Percentiles rank a stretch among this genome's conserved stretches.
phyloP scores from a whole-genome alignment of 2,888 invertebrate genomes.

The Ptilodon capucinus region DNA sequence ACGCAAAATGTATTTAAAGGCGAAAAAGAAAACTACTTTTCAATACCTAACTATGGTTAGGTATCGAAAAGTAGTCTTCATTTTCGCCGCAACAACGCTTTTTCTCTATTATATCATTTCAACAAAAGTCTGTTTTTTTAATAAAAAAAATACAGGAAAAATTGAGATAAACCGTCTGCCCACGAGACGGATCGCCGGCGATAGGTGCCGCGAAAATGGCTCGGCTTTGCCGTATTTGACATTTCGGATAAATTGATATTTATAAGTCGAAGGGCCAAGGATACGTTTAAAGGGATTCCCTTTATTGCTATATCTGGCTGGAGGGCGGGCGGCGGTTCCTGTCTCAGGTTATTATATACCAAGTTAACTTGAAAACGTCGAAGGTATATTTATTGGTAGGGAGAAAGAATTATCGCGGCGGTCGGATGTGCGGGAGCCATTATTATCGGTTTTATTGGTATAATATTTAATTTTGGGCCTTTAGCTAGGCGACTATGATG shows the following conservation, averaged over 20 bases:
- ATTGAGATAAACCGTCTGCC: constrained; percentile 56
- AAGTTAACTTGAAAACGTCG: constrained; percentile 76
- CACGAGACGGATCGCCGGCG: constrained; percentile 61
- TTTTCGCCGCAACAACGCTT: neutral
- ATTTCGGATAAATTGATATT: constrained; percentile 81
- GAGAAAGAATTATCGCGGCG: constrained; percentile 73
- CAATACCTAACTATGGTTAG: too few relatives aligned
- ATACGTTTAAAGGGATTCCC: constrained; percentile 80
- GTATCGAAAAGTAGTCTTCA: neutral
- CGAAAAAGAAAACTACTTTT: too few relatives aligned
- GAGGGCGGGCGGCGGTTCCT: constrained; percentile 69
- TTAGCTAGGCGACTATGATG: constrained; percentile 58
- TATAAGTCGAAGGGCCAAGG: constrained; percentile 78
- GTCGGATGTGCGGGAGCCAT: constrained; percentile 75
- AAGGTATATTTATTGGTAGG: constrained; percentile 78
- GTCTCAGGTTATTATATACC: constrained; percentile 77
- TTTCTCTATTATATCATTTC: too few relatives aligned
- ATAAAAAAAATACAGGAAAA: constrained; percentile 50
- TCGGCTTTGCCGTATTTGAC: constrained; percentile 74
- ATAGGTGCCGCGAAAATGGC: constrained; percentile 75
- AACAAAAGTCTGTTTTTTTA: constrained; percentile 32
- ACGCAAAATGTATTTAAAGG: too few relatives aligned
- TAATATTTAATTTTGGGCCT: constrained; percentile 81
- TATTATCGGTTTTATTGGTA: constrained; percentile 82
- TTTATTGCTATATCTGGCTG: constrained; percentile 73